Base-by-base conservation (phyloP, 30 jellyfish, hydroid and myxozoan species). In the Mastigias papua region DNA sequence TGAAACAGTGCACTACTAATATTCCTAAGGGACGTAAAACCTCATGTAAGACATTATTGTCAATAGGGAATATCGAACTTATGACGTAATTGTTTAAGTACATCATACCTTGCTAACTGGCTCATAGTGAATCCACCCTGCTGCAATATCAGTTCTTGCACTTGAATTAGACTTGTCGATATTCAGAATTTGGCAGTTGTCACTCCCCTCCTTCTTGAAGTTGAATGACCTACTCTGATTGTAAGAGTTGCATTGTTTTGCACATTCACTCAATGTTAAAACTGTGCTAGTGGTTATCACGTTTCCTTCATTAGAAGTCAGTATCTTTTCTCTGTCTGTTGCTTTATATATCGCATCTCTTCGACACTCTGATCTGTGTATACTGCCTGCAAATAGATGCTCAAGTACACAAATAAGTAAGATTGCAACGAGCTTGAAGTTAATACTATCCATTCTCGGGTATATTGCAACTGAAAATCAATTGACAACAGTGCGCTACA, bases 61-160 rank as follows among this genome's bases (percentile, higher is more conserved):
- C n/a, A n/a, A n/a, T n/a, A n/a, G n/a, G n/a, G n/a, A n/a, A n/a
- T n/a, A n/a, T n/a, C n/a, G n/a, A n/a, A n/a, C n/a, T n/a, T n/a
- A n/a, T n/a, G n/a, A n/a, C n/a, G n/a, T n/a, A n/a, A n/a, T n/a
- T n/a, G n/a, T n/a, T n/a, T n/a, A n/a, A n/a, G n/a, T n/a, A n/a
- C n/a, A n/a, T n/a, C n/a, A 42, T 60, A 77, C 88, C 88, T 32
- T 46, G 1, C 2, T 31, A 30, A 77, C 65, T 54, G 78, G 78
- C 34, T 77, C 77, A 50, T 77, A 77, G 28, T 77, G 88, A 33
- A 28, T 58, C 88, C 88, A 77, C 26, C 88, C 88, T 13, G 63
- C 26, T n/a, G 67, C 75, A 22, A 1, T 60, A 33, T 77, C 88
- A 7, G 58, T 62, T 15, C n/a, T 27, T 13, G 35, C 77, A 0